A percentile compares a stretch with the other conserved stretches of the same genome.
Evolutionary conservation across 2,888 invertebrate species (phyloP).

Genomic region (Lucinisca nassula): DNA sequence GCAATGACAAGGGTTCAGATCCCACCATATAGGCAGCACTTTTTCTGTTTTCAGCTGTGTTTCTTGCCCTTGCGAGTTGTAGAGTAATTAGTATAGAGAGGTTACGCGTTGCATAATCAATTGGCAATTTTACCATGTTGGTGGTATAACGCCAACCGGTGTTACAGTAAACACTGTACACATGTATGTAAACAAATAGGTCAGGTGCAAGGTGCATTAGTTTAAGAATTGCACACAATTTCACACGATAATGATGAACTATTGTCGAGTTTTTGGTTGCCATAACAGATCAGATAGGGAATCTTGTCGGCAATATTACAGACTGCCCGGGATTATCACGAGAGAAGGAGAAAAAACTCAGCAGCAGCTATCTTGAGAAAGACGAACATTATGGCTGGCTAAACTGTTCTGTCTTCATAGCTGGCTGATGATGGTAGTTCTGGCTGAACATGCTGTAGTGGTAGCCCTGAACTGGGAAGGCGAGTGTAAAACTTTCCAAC

Average conservation of each 20-base stretch:
- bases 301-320: background rate
- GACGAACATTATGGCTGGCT: too few relatives aligned
- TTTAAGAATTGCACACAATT: background rate
- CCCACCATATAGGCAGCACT: too few relatives aligned
- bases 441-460: too few relatives aligned
- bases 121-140: conserved; percentile 22
- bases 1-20: too few relatives aligned
- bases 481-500: conserved; percentile 50
- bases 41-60: too few relatives aligned
- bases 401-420: too few relatives aligned
- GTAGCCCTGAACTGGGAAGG: background rate
- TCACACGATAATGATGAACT: background rate
- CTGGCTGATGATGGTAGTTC: too few relatives aligned
- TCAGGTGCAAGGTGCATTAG: background rate
- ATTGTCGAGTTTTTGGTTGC: conserved; percentile 24
- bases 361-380: too few relatives aligned
- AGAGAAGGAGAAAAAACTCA: conserved; percentile 6
- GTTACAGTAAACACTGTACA: background rate
- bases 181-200: background rate
- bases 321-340: background rate
- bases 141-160: background rate
- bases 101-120: conserved; percentile 12
- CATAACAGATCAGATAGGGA: conserved; percentile 14
- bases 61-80: too few relatives aligned
- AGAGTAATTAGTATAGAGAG: too few relatives aligned